phyloP scores from a whole-genome alignment of 2,888 invertebrate genomes.

The Zele albiditarsus region DNA sequence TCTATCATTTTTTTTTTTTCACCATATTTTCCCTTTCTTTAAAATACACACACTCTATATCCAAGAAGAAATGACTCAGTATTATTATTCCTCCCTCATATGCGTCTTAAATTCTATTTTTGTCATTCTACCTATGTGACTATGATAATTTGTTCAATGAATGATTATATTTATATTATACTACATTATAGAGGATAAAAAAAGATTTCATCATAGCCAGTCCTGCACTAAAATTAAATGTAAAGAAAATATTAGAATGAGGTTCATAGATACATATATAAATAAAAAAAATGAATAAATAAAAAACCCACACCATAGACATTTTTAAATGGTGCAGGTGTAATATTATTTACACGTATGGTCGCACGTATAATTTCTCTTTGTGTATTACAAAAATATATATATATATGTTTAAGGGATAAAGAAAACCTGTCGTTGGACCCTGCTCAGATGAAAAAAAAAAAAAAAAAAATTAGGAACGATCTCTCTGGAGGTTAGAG shows the following conservation, averaged over 20 bases:
- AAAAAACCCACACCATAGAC: constrained; percentile 41
- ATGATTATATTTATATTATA: neutral
- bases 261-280: neutral
- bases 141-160: neutral
- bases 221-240: neutral
- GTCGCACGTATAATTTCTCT: constrained; percentile 43
- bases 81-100: neutral
- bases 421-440: constrained; percentile 43
- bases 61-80: neutral
- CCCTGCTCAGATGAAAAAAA: neutral
- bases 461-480: constrained; percentile 42
- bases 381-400: constrained; percentile 1
- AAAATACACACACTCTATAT: neutral
- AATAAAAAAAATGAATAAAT: constrained; percentile 26
- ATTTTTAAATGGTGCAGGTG: constrained; percentile 49
- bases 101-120: neutral
- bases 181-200: too few relatives aligned
- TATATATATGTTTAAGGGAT: constrained; percentile 18
- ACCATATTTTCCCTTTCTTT: constrained; percentile 34
- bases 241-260: neutral
- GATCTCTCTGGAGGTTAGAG: constrained; percentile 24
- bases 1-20: constrained; percentile 36
- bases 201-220: neutral
- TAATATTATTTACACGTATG: constrained; percentile 50
- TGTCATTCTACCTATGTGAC: neutral